Percentiles rank a stretch among this genome's conserved stretches.
Conservation (phyloP, 2,888 invertebrate genomes). For the Drosophila buzzatii region DNA sequence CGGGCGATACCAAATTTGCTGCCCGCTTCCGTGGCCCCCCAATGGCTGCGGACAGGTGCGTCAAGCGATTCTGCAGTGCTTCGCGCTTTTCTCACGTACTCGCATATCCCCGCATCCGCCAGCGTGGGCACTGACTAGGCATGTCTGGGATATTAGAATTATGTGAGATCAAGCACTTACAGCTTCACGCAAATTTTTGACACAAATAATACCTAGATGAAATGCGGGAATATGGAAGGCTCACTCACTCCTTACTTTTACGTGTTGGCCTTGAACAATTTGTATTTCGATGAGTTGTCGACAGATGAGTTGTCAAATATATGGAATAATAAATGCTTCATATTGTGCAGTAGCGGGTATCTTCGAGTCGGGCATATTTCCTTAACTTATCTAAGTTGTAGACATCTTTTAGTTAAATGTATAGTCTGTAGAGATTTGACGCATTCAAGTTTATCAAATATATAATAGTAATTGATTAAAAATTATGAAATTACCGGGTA, state of each 20-base stretch:
- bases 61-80: constrained; percentile 3
- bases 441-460: too few relatives aligned
- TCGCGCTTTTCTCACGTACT: neutral
- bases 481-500: too few relatives aligned
- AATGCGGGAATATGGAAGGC: neutral
- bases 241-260: neutral
- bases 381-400: too few relatives aligned
- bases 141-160: constrained; percentile 5
- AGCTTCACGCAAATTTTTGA: neutral
- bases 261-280: neutral
- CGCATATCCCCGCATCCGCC: neutral
- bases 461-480: too few relatives aligned
- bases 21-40: constrained; percentile 10
- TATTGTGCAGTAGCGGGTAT: neutral
- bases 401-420: too few relatives aligned
- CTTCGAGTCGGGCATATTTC: neutral
- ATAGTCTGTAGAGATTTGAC: too few relatives aligned
- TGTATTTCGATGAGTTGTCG: neutral
- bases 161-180: constrained; percentile 10
- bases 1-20: constrained; percentile 59
- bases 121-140: constrained; percentile 1
- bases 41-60: constrained; percentile 73
- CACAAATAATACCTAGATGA: neutral
- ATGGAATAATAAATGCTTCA: neutral
- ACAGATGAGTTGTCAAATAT: neutral